Conservation (phyloP, 2,113 vertebrate species). For the Cettia cetti region DNA sequence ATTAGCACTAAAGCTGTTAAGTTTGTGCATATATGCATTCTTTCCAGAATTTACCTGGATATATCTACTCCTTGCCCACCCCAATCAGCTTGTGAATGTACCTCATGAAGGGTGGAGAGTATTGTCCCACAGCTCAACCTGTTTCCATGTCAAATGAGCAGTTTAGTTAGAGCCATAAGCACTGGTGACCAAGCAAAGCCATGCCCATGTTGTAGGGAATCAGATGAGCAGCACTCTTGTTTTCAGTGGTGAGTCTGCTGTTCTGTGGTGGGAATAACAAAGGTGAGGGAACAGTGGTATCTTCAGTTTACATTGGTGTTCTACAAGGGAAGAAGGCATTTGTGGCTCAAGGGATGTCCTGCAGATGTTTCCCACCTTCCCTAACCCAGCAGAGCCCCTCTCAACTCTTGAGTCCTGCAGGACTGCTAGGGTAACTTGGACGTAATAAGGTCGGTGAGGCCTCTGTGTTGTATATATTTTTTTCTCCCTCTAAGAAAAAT, state of each 20-base stretch:
- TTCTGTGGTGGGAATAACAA: neutral
- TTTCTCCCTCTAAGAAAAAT: neutral
- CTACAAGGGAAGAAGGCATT: neutral
- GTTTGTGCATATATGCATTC: neutral
- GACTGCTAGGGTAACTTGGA: neutral
- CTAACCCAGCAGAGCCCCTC: neutral
- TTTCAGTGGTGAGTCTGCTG: neutral
- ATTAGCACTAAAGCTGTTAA: neutral
- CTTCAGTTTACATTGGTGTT: neutral
- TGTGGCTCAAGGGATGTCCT: neutral
- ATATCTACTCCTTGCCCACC: fast-evolving
- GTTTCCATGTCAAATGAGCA: neutral
- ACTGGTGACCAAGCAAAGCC: neutral
- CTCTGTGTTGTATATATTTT: neutral
- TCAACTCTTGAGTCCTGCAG: neutral
- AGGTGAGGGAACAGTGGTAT: neutral
- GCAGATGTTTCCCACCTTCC: neutral
- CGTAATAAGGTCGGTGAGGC: neutral
- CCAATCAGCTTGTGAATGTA: neutral
- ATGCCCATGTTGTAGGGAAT: neutral
- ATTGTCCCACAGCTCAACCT: neutral
- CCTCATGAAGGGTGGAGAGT: neutral
- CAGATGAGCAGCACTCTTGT: neutral
- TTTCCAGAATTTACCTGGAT: neutral
- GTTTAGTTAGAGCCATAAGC: neutral